These are phyloP conservation scores for Thalassarche chlororhynchos DNA, from an alignment of 2,113 vertebrate genomes.

Conservation along the genomic window DNA sequence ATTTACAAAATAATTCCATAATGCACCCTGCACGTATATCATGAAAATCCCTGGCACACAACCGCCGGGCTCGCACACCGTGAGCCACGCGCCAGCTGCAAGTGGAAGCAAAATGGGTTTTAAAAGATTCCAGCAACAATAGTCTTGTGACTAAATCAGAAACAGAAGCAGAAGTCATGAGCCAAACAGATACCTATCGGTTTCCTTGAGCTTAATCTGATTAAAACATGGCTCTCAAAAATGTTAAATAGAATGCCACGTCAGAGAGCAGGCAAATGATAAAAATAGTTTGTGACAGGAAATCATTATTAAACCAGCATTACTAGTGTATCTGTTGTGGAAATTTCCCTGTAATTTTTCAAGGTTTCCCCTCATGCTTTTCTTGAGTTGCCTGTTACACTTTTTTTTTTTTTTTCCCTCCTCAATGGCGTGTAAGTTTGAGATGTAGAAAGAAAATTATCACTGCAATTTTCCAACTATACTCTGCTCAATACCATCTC, in stretches of 20 bases:
- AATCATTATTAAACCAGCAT: slow-evolving; percentile 76
- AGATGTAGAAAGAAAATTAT: slow-evolving; percentile 64
- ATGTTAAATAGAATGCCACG: slow-evolving; percentile 75
- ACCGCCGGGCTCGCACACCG: slow-evolving; percentile 41
- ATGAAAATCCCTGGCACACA: slow-evolving; percentile 56
- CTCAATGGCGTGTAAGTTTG: slow-evolving; percentile 27
- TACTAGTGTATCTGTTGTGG: slow-evolving; percentile 75
- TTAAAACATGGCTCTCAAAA: slow-evolving; percentile 79
- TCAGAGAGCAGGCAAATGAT: slow-evolving; percentile 71
- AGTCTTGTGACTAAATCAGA: slow-evolving; percentile 82
- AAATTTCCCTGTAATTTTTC: slow-evolving; percentile 79
- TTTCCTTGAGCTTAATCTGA: slow-evolving; percentile 84
- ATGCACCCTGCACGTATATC: neutral
- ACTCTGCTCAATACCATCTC: slow-evolving; percentile 45
- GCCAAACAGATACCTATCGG: slow-evolving; percentile 82
- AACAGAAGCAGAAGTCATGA: slow-evolving; percentile 78
- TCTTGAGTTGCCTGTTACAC: neutral
- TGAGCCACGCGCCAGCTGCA: slow-evolving; percentile 68
- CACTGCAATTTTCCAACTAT: slow-evolving; percentile 51
- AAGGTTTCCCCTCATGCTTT: slow-evolving; percentile 59
- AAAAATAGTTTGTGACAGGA: slow-evolving; percentile 79
- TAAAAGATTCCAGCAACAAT: slow-evolving; percentile 81
- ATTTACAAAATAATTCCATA: slow-evolving; percentile 64
- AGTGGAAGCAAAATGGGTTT: slow-evolving; percentile 73
- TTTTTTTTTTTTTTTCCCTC: neutral